A percentile compares a stretch with the other conserved stretches of the same genome.
Evolutionary conservation across 2,888 invertebrate genomes (phyloP).

Genomic region (Ptilodon capucinus): DNA sequence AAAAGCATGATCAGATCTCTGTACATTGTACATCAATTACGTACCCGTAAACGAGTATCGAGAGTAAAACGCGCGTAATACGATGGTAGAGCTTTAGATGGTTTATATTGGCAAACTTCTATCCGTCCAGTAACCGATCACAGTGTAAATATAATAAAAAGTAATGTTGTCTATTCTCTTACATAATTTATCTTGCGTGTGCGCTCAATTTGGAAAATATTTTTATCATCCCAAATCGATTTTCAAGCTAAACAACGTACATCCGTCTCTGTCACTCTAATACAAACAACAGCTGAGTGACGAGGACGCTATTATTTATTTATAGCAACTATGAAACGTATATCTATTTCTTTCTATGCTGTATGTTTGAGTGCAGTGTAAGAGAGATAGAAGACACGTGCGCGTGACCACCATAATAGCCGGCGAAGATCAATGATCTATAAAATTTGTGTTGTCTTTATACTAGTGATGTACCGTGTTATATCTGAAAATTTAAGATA

Average conservation of each 20-base stretch:
- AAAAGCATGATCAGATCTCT: no score
- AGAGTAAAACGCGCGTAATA: no score
- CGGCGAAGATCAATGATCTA: conserved; percentile 42
- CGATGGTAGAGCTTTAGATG: no score
- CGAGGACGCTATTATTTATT: conserved; percentile 5
- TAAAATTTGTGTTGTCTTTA: conserved; percentile 35
- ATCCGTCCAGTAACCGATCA: no score
- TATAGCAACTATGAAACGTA: neutral
- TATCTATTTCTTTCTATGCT: conserved; percentile 5
- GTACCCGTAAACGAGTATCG: no score
- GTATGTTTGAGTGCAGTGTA: neutral
- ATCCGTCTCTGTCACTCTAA: conserved; percentile 13
- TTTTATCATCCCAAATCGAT: conserved; percentile 5
- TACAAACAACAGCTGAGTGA: conserved; percentile 3
- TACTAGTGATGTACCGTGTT: conserved; percentile 21
- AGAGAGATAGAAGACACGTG: conserved; percentile 33
- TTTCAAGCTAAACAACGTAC: neutral
- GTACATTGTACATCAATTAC: no score
- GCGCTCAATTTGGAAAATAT: conserved; percentile 16
- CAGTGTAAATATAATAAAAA: no score
- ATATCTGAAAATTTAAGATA: neutral
- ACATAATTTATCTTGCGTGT: neutral
- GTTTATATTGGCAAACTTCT: no score
- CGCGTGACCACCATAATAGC: conserved; percentile 33
- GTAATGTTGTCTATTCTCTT: neutral